Evolutionary conservation across 2,113 vertebrate genomes (phyloP).

Genomic region (Sialia sialis): DNA sequence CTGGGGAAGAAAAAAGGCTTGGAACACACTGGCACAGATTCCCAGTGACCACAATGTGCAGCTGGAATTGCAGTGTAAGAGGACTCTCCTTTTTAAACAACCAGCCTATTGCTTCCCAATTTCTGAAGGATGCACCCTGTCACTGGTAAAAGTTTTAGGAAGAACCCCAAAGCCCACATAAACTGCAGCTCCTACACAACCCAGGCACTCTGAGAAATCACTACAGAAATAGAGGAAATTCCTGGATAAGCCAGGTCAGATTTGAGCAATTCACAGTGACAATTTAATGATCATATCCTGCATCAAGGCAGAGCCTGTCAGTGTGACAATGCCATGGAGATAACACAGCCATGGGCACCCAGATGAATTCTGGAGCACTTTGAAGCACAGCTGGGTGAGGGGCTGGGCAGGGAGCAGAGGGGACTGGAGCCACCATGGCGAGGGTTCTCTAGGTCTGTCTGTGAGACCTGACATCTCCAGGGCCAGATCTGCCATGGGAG

Average conservation of each 20-base stretch:
- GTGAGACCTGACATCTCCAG: background rate
- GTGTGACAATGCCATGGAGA: background rate
- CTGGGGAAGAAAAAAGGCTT: background rate
- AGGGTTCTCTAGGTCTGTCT: background rate
- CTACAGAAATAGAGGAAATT: background rate
- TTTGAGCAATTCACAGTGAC: background rate
- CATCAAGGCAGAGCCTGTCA: background rate
- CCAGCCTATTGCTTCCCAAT: background rate
- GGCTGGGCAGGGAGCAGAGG: background rate
- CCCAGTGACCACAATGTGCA: background rate
- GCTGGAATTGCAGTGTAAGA: background rate
- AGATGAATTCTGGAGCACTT: background rate
- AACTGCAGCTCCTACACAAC: background rate
- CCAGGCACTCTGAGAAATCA: background rate
- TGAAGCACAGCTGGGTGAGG: background rate
- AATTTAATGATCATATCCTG: rapidly evolving
- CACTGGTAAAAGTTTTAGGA: background rate
- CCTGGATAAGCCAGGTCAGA: background rate
- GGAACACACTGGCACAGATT: too few relatives aligned
- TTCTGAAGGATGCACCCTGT: background rate
- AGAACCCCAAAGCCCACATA: background rate
- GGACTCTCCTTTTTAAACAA: background rate
- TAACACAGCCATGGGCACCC: rapidly evolving
- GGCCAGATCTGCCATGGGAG: background rate
- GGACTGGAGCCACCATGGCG: background rate